phyloP scores from a whole-genome alignment of 2,797 vertebrate species.

The Mycteria americana region DNA sequence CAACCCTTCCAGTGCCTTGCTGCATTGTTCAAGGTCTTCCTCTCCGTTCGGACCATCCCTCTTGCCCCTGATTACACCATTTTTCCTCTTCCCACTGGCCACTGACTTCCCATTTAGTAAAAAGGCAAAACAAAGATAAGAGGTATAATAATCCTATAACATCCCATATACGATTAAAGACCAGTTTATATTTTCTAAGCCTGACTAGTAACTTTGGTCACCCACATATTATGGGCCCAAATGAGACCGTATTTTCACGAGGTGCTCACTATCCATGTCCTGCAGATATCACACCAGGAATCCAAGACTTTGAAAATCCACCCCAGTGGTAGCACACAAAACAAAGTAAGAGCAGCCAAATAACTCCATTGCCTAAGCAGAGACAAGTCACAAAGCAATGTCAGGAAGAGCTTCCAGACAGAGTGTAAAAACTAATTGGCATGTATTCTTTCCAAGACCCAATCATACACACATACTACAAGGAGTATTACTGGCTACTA shows the following conservation, averaged over 20 bases:
- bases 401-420: neutral
- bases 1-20: constrained; percentile 32
- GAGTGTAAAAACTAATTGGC: neutral
- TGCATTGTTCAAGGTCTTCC: constrained; percentile 41
- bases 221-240: rapidly evolving
- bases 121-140: neutral
- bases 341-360: neutral
- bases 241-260: neutral
- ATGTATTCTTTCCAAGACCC: neutral
- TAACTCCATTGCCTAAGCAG: neutral
- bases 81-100: constrained; percentile 19
- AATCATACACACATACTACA: neutral
- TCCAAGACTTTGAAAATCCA: neutral
- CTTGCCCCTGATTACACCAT: neutral
- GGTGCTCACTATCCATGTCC: neutral
- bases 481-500: neutral
- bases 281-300: neutral
- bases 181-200: neutral
- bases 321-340: neutral
- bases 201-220: neutral
- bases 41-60: neutral
- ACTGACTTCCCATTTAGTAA: neutral
- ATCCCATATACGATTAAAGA: neutral
- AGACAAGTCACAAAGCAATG: neutral
- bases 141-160: neutral